A percentile compares a stretch with the other conserved stretches of the same genome.
Conservation (phyloP, 2,888 invertebrate genomes). For the Drosophila neonasuta region DNA sequence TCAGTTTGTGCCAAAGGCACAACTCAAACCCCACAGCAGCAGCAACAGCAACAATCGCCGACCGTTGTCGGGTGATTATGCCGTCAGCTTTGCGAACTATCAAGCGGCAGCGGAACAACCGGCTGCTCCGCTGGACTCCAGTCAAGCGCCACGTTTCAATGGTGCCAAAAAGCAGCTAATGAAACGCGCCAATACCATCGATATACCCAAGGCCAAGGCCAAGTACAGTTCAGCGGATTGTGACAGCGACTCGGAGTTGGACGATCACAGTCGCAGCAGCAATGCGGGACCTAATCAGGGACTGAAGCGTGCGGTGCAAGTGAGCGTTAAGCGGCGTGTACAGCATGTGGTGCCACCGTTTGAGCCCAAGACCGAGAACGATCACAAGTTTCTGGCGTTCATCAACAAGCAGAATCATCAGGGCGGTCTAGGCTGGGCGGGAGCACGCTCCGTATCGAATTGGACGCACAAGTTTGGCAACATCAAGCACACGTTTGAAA, state of each 20-base stretch:
- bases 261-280: slow-evolving; percentile 49
- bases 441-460: slow-evolving; percentile 83
- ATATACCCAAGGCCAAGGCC: slow-evolving; percentile 88
- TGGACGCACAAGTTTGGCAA: slow-evolving; percentile 93
- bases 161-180: slow-evolving; percentile 88
- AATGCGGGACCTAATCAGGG: slow-evolving; percentile 81
- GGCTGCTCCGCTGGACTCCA: slow-evolving; percentile 8
- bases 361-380: slow-evolving; percentile 92
- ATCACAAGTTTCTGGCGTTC: slow-evolving; percentile 91
- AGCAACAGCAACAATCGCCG: slow-evolving; percentile 40
- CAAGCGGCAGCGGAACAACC: slow-evolving; percentile 20
- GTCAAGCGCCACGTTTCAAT: slow-evolving; percentile 64
- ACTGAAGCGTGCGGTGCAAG: slow-evolving; percentile 85
- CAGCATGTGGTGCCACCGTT: slow-evolving; percentile 86
- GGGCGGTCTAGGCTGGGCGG: slow-evolving; percentile 80
- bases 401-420: slow-evolving; percentile 88
- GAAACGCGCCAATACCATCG: slow-evolving; percentile 94
- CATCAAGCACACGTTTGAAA: slow-evolving; percentile 91
- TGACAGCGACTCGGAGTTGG: slow-evolving; percentile 82
- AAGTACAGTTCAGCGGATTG: slow-evolving; percentile 82
- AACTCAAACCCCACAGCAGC: slow-evolving; percentile 5
- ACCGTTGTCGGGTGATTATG: slow-evolving; percentile 77
- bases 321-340: slow-evolving; percentile 82
- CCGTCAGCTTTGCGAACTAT: slow-evolving; percentile 72
- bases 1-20: slow-evolving; percentile 76